A percentile compares a stretch with the other conserved stretches of the same genome.
Conservation (phyloP, 2,113 vertebrate species). For the Gopherus evgoodei region DNA sequence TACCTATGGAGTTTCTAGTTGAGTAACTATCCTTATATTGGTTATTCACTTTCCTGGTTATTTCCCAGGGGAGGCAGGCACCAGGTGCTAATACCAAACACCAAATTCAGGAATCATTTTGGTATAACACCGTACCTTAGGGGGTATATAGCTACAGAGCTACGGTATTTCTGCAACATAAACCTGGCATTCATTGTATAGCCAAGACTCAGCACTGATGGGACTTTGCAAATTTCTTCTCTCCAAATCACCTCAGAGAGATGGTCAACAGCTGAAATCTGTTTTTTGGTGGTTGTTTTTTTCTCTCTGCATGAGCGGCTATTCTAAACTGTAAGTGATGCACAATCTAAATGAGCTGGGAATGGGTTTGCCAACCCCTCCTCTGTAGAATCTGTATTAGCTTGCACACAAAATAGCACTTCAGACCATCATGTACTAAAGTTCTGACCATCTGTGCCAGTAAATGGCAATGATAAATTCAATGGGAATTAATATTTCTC, state of each 20-base stretch:
- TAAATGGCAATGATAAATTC: conserved; percentile 24
- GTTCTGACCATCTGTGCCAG: conserved; percentile 68
- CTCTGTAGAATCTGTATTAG: conserved; percentile 61
- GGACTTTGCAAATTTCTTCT: conserved; percentile 38
- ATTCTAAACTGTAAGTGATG: conserved; percentile 48
- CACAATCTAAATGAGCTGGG: conserved; percentile 37
- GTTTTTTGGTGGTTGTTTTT: not conserved
- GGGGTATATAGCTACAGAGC: not conserved
- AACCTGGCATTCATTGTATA: not conserved
- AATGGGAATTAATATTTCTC: conserved; percentile 57
- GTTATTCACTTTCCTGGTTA: not conserved
- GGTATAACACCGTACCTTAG: not conserved
- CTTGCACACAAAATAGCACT: conserved; percentile 60
- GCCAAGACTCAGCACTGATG: not conserved
- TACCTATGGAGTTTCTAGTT: not conserved
- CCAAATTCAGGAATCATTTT: not conserved
- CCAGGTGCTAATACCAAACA: not conserved
- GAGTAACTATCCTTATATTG: rapidly evolving
- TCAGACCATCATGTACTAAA: conserved; percentile 30
- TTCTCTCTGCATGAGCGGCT: conserved; percentile 44
- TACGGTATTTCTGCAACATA: not conserved
- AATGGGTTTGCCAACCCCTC: conserved; percentile 57
- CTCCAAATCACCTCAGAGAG: conserved; percentile 16
- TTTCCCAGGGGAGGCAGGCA: rapidly evolving
- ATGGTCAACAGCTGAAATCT: conserved; percentile 32